phyloP scores from a whole-genome alignment of 1,140 invertebrate species.

The Trissolcus basalis region DNA sequence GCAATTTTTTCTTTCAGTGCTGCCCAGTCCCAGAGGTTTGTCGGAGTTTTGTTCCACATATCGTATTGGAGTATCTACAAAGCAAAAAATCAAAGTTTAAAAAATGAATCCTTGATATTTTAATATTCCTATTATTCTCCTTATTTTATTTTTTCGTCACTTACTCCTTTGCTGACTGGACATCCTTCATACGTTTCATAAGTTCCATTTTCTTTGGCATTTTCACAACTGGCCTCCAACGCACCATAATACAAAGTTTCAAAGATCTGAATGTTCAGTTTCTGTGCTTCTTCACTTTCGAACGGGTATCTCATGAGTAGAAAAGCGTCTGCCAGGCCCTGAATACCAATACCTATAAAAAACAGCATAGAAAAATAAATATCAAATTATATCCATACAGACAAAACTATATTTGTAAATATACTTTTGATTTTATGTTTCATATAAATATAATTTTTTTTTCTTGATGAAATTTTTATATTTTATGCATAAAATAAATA shows the following conservation, averaged over 20 bases:
- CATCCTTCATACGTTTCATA: conserved; percentile 95
- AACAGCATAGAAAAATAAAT: too few species aligned
- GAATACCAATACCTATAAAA: conserved; percentile 87
- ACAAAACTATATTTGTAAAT: too few species aligned
- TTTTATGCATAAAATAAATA: too few species aligned
- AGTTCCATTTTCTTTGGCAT: conserved; percentile 89
- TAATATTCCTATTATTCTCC: conserved; percentile 16
- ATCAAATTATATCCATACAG: too few species aligned
- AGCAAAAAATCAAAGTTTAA: background rate
- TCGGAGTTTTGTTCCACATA: conserved; percentile 97
- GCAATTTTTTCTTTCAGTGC: conserved; percentile 90
- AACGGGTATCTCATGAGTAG: conserved; percentile 96
- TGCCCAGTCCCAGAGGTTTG: conserved; percentile 93
- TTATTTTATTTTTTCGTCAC: conserved; percentile 42
- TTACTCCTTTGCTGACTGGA: conserved; percentile 94
- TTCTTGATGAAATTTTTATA: too few species aligned
- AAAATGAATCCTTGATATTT: background rate
- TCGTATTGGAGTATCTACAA: conserved; percentile 94
- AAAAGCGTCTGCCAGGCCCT: conserved; percentile 98
- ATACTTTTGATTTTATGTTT: too few species aligned
- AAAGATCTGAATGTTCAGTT: conserved; percentile 93
- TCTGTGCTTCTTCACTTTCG: conserved; percentile 88
- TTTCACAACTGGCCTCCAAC: conserved; percentile 96
- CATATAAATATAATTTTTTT: too few species aligned
- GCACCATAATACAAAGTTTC: conserved; percentile 99